A percentile compares a stretch with the other conserved stretches of the same genome.
phyloP scores from a whole-genome alignment of 2,888 invertebrate genomes.

The Acleris emargana region DNA sequence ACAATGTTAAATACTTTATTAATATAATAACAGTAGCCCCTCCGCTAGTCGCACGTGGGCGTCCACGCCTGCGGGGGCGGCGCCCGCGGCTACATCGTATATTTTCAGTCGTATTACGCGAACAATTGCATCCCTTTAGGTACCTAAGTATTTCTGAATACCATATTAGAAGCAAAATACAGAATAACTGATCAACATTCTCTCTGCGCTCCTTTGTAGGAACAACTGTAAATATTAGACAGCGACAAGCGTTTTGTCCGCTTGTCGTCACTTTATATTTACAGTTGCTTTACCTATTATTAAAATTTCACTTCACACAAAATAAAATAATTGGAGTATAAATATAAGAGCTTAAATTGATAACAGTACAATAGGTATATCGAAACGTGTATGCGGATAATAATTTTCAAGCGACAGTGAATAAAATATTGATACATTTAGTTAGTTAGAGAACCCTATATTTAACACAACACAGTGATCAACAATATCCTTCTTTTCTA shows the following conservation, averaged over 20 bases:
- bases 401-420: constrained; percentile 28
- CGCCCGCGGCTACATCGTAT: constrained; percentile 28
- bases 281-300: constrained; percentile 2
- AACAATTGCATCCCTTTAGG: constrained; percentile 22
- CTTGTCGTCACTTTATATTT: no score
- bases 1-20: constrained; percentile 46
- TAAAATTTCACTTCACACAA: constrained; percentile 26
- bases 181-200: constrained; percentile 5
- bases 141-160: constrained; percentile 29
- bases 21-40: constrained; percentile 33
- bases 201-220: background rate
- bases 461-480: constrained; percentile 31
- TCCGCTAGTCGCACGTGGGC: constrained; percentile 7
- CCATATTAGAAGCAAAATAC: constrained; percentile 28
- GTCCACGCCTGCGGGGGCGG: constrained; percentile 18
- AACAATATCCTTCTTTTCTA: constrained; percentile 26
- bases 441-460: constrained; percentile 21
- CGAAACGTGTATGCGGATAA: constrained; percentile 27
- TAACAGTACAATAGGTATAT: constrained; percentile 29
- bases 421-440: constrained; percentile 29
- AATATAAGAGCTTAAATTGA: constrained; percentile 24
- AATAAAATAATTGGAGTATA: constrained; percentile 26
- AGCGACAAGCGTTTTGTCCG: background rate
- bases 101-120: constrained; percentile 31
- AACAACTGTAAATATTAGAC: background rate